Conservation (phyloP, 1,140 invertebrate species). For the Vanessa atalanta region DNA sequence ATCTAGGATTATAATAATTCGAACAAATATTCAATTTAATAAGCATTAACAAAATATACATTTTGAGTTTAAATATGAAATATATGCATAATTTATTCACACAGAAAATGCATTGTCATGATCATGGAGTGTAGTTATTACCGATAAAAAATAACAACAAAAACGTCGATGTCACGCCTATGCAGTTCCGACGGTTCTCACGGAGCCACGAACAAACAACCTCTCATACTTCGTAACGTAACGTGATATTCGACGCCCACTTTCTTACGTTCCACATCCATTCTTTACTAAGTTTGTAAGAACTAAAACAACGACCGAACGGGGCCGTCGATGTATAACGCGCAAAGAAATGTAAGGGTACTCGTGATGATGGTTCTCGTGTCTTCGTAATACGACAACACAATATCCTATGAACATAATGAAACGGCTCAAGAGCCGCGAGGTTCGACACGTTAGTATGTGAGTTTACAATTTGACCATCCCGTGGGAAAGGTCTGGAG, state of each 20-base stretch:
- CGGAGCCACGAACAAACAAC: slow-evolving; percentile 67
- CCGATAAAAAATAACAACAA: slow-evolving; percentile 60
- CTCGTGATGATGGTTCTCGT: slow-evolving; percentile 48
- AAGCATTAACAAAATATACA: neutral
- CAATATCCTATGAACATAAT: slow-evolving; percentile 50
- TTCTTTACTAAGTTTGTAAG: slow-evolving; percentile 38
- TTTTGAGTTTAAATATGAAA: neutral
- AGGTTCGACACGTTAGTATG: slow-evolving; percentile 67
- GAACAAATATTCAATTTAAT: no score
- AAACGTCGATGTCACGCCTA: slow-evolving; percentile 75
- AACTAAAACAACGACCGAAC: slow-evolving; percentile 3
- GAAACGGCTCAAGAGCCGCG: slow-evolving; percentile 51
- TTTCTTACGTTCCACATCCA: slow-evolving; percentile 44
- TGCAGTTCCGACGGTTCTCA: slow-evolving; percentile 73
- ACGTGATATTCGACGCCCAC: slow-evolving; percentile 54
- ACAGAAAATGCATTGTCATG: slow-evolving; percentile 64
- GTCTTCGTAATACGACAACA: slow-evolving; percentile 57
- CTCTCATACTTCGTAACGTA: slow-evolving; percentile 53
- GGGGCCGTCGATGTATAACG: slow-evolving; percentile 35
- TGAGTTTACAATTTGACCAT: slow-evolving; percentile 65
- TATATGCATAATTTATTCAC: slow-evolving; percentile 33
- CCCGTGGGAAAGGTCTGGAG: slow-evolving; percentile 70
- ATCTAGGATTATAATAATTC: no score
- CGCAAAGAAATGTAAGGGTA: slow-evolving; percentile 11
- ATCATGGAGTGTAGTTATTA: slow-evolving; percentile 63